Evolutionary conservation across 2,888 invertebrate species (phyloP), one percentile per base, ranked within the genome.

Genomic region (Philereme transversata): DNA sequence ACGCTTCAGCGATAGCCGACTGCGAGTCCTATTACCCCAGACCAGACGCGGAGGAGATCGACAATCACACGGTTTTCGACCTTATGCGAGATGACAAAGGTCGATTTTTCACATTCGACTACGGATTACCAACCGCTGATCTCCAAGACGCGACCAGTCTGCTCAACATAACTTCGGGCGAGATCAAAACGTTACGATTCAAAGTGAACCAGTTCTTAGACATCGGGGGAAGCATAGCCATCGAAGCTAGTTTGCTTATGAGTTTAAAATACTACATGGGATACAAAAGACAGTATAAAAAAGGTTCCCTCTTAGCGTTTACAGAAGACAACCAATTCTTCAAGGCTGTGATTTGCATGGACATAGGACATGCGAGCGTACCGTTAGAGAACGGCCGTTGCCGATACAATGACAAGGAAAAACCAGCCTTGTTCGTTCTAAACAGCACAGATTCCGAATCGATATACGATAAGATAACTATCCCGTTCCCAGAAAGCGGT

Each of bases 401-500:
- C 74, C 87, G 88, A 56, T 94, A 92, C 71, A 93, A 94, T 35
- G 89, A 92, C 59, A 84, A 82, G 43, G 75, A 90, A 8, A 87
- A 88, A 51, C 88, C 92, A 0, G 94, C 96, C 0, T 90, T 95
- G 36, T 92, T 95, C 55, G 93, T 95, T 11, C 81, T 95, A 8
- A 96, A 96, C 73, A 94, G 93, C 65, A 95, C 95, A 0, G 93
- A 93, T 63, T 93, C 94, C 0, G 93, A 93, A 41, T 94, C 95
- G 47, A 93, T 95, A 52, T 92, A 93, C 55, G 93, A 93, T 5
- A 93, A 94, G 53, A 83, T 95, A 10, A 93, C 95, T 64, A 94
- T 96, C 36, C 98, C 98, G 0, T 98, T 95, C 77, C 98, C 98
- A 0, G 97, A 97, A 74, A 94, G 95, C 38, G 98, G 98, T 0